Conservation (phyloP, 2,113 vertebrate species). For the Paralichthys olivaceus region DNA sequence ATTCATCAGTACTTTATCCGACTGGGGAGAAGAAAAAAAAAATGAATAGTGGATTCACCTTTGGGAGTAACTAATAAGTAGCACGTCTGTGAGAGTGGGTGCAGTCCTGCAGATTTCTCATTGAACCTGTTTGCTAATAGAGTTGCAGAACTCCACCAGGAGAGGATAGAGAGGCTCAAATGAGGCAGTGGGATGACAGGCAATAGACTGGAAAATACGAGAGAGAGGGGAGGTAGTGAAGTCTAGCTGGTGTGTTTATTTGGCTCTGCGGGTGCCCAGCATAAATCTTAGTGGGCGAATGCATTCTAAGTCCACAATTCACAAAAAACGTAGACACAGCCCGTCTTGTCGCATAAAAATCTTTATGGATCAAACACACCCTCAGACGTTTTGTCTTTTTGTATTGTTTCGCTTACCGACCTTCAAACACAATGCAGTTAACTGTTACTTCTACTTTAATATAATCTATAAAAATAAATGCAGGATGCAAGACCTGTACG, state of each 20-base stretch:
- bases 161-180: conserved; percentile 39
- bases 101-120: conserved; percentile 26
- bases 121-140: conserved; percentile 38
- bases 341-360: conserved; percentile 28
- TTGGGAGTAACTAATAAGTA: conserved; percentile 12
- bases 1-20: not conserved
- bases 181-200: conserved; percentile 49
- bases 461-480: not conserved
- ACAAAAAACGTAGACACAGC: conserved; percentile 37
- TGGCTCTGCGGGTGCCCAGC: conserved; percentile 13
- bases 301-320: conserved; percentile 45
- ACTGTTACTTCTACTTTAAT: not conserved
- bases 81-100: conserved; percentile 11
- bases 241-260: conserved; percentile 64
- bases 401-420: not conserved
- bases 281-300: conserved; percentile 34
- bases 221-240: conserved; percentile 24
- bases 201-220: conserved; percentile 63
- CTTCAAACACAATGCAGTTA: not conserved
- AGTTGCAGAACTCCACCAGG: conserved; percentile 36
- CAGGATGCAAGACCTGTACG: not conserved
- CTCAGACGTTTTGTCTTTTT: conserved; percentile 11
- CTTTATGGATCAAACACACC: conserved; percentile 12
- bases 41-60: not conserved
- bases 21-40: not conserved